Base-by-base conservation (phyloP, 2,113 vertebrate genomes). In the Pseudorasbora parva region DNA sequence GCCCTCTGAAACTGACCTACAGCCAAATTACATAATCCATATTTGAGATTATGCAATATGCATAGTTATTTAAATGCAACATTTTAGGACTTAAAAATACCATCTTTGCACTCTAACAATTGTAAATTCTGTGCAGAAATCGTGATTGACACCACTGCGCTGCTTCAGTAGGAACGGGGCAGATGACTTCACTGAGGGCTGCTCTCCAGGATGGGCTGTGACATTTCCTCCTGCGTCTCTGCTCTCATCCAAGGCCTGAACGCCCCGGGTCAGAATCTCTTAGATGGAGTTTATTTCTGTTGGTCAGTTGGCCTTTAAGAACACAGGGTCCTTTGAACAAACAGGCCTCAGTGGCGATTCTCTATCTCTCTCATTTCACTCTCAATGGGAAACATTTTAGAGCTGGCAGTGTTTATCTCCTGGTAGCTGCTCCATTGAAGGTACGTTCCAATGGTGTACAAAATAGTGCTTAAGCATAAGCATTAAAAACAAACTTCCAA, bases 191-290 rank as follows among this genome's bases (percentile, higher is more conserved):
- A 83, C 81, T 82, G 78, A 78, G 89, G 85, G 76, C 82, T 81
- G 66, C 87, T 75, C 81, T 88, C 89, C 87, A 80, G 87, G 87
- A 91, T 83, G 87, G 87, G 87, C 85, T 84, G 75, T 91, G 90
- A 92, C 92, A 93, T 93, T 92, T 92, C 83, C 84, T 87, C 87
- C 77, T 45, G 82, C 81, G 80, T 73, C 89, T 85, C 87, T 77
- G 41, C 72, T 62, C 83, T 88, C 85, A 86, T 88, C 90, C 86
- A 89, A 64, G 90, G 90, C 87, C 86, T 89, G 71, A 73, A 75
- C 54, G 89, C 89, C 88, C 75, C 84, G 84, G 89, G 90, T 92
- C 89, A 89, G 86, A 88, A 87, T 90, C 45, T 41, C 85, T 92
- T 81, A 83, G 88, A 82, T 89, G 89, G 89, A 91, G 87, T 94